Evolutionary conservation across 2,113 vertebrate genomes (phyloP).

Genomic region (Coptodon bakossiorum): DNA sequence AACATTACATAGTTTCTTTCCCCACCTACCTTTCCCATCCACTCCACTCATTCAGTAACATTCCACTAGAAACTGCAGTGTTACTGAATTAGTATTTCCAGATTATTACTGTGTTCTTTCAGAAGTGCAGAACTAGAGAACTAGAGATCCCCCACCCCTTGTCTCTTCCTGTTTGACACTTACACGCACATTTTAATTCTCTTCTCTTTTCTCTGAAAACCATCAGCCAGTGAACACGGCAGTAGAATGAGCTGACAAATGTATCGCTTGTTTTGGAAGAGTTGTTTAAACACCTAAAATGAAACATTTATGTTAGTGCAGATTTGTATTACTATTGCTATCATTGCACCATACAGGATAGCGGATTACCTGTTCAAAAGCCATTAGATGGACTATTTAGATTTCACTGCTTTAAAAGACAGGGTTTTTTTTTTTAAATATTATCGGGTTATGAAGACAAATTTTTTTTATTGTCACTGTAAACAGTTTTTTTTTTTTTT

Average conservation of each 20-base stretch:
- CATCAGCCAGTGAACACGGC: rapidly evolving
- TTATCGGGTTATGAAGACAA: not conserved
- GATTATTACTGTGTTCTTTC: not conserved
- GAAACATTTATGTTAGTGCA: not conserved
- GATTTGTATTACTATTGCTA: not conserved
- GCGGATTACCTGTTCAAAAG: not conserved
- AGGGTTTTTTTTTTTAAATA: rapidly evolving
- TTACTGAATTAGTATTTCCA: not conserved
- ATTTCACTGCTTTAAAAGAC: not conserved
- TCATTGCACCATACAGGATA: rapidly evolving
- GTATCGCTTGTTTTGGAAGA: not conserved
- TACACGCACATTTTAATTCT: not conserved
- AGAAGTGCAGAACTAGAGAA: not conserved
- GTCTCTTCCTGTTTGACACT: not conserved
- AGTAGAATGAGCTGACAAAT: not conserved
- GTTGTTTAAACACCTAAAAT: not conserved
- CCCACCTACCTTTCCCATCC: not conserved
- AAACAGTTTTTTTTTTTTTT: not conserved
- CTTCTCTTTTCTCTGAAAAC: not conserved
- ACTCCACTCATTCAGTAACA: not conserved
- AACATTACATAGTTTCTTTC: not conserved
- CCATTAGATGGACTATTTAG: not conserved
- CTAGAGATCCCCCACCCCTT: not conserved
- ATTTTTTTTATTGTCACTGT: rapidly evolving
- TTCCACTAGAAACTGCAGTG: not conserved